Base-by-base conservation (phyloP, 2,888 invertebrate species). In the Nephrotoma guestfalica region DNA sequence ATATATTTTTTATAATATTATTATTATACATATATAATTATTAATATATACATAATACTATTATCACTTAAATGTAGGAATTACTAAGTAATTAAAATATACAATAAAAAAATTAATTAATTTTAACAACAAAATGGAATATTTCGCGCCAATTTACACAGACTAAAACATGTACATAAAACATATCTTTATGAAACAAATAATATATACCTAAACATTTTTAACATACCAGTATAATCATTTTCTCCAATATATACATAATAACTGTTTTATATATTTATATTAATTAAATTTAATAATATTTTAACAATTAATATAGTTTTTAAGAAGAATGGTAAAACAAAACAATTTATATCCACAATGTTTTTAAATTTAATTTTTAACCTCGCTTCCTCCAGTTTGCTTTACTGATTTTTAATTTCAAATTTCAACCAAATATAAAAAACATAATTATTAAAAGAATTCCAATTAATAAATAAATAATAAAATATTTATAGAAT, bases 1-100 rank as follows among this genome's bases (percentile, higher is more conserved):
- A 30, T 43, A 85, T 85, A 71, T 71, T 71, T 71, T 71, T 85
- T 43, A 85, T 85, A 85, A 85, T 85, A 85, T 41, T 84, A 84
- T 84, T 41, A 84, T 51, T 43, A 43, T 43, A 43, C 9, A 43
- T 43, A 43, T 43, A 43, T 43, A 43, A 7, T 7, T 43, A 43
- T 43, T 7, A 9, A 43, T 43, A 43, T 43, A 43, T 71, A 71
- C 11, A 71, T 71, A 71, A 71, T 30, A 71, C 30, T 71, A 71
- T 71, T 71, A 71, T 71, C 71, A 71, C 18, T 71, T 71, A 30
- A 71, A 71, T 71, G 71, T 71, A 71, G 71, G 71, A 71, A 71
- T 71, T 71, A 71, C 71, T 71, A 71, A 71, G 71, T 71, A 71
- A 30, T 30, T 30, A 30, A 30, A 30, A 71, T 71, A 71, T 71